These are phyloP conservation scores for Melipona quadrifasciata DNA, from an alignment of 1,140 invertebrate genomes.

Conservation along the genomic window DNA sequence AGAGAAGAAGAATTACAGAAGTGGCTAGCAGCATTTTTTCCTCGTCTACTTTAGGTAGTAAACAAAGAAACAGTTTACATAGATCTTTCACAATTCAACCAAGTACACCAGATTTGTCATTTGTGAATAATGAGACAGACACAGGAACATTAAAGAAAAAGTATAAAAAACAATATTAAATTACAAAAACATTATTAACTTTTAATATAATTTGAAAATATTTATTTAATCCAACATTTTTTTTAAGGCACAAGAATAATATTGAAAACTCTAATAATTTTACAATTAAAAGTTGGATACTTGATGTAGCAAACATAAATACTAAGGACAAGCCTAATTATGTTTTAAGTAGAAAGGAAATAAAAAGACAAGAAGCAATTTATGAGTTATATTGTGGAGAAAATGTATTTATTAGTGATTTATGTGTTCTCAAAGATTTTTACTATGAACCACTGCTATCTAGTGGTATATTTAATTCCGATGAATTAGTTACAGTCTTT, in stretches of 20 bases:
- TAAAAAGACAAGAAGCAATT: constrained; percentile 79
- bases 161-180: constrained; percentile 41
- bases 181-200: background rate
- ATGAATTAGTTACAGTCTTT: constrained; percentile 82
- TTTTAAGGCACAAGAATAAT: constrained; percentile 42
- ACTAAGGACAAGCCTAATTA: constrained; percentile 54
- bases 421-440: constrained; percentile 79
- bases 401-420: constrained; percentile 82
- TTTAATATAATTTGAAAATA: background rate
- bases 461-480: constrained; percentile 79
- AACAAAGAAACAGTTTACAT: constrained; percentile 69
- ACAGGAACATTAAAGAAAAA: constrained; percentile 63
- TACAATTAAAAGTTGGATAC: constrained; percentile 73
- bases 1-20: constrained; percentile 76
- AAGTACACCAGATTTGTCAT: constrained; percentile 67
- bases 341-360: constrained; percentile 66
- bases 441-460: constrained; percentile 81
- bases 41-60: constrained; percentile 59
- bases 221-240: background rate
- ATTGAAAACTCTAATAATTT: constrained; percentile 65
- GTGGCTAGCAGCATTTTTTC: constrained; percentile 76
- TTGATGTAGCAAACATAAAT: constrained; percentile 69
- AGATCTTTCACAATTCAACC: constrained; percentile 70
- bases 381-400: constrained; percentile 84
- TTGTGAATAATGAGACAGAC: constrained; percentile 66